Percentiles rank a stretch among this genome's conserved stretches.
Conservation (phyloP, 2,797 vertebrate species). For the Sebastolobus alascanus region DNA sequence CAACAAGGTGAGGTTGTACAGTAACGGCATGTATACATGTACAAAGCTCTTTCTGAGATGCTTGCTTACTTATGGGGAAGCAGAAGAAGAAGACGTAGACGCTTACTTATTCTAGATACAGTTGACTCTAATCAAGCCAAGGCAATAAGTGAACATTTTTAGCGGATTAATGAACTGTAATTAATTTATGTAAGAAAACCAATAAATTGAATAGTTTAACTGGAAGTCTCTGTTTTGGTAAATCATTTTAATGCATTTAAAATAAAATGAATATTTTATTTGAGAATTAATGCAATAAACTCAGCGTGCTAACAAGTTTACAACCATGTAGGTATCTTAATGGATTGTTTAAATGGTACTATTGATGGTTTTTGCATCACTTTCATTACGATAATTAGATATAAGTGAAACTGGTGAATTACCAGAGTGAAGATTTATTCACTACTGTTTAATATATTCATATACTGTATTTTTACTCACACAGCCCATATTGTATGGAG, state of each 20-base stretch:
- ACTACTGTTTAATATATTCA: not conserved
- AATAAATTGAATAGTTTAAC: conserved; percentile 74
- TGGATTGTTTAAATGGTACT: not conserved
- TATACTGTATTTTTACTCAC: not conserved
- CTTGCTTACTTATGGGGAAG: conserved; percentile 40
- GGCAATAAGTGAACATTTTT: conserved; percentile 85
- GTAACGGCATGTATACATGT: conserved; percentile 61
- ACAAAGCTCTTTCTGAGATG: conserved; percentile 65
- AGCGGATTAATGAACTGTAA: conserved; percentile 66
- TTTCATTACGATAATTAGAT: not conserved
- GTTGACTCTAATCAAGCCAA: conserved; percentile 65
- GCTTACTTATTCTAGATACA: conserved; percentile 61
- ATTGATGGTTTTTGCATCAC: not conserved
- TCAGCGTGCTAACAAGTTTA: conserved; percentile 5
- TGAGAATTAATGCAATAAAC: conserved; percentile 30
- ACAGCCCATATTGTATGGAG: not conserved
- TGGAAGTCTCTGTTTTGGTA: conserved; percentile 35
- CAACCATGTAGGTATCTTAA: not conserved
- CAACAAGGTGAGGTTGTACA: conserved; percentile 45
- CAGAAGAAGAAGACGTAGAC: conserved; percentile 32
- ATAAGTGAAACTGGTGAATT: not conserved
- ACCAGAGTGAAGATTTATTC: not conserved
- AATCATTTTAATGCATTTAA: conserved; percentile 22
- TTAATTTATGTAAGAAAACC: conserved; percentile 80
- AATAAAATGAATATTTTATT: conserved; percentile 20